Evolutionary conservation across 2,113 vertebrate genomes (phyloP).

Genomic region (Falcunculus frontatus): DNA sequence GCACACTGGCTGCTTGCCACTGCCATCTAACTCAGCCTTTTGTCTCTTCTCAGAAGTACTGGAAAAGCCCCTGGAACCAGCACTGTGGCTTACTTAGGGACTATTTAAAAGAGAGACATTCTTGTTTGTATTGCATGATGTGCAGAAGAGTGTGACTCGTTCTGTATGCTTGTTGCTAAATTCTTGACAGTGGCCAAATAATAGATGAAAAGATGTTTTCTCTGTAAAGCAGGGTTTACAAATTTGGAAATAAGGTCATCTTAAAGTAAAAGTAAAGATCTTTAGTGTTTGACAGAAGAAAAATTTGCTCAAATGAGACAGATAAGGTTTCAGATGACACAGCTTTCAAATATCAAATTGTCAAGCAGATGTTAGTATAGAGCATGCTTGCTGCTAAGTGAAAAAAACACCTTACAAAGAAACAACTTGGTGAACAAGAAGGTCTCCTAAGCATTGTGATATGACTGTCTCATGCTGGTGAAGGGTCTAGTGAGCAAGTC

Average conservation of each 20-base stretch:
- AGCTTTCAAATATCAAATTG: constrained; percentile 33
- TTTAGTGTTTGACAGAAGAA: background rate
- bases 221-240: background rate
- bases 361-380: background rate
- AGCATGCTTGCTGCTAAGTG: background rate
- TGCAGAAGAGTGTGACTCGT: background rate
- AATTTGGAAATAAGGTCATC: background rate
- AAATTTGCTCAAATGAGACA: constrained; percentile 4
- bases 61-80: background rate
- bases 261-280: constrained; percentile 10
- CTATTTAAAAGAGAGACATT: background rate
- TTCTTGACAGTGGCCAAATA: background rate
- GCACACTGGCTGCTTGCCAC: background rate
- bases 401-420: background rate
- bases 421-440: background rate
- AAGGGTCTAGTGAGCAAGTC: background rate
- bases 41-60: background rate
- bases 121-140: background rate
- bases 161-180: background rate
- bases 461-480: background rate
- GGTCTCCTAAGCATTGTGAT: background rate
- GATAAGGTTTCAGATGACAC: constrained; percentile 3
- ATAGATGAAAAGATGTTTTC: background rate
- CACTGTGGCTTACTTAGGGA: background rate
- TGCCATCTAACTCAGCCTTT: background rate